Base-by-base conservation (phyloP, 2,888 invertebrate genomes). In the Drosophila ezoana region DNA sequence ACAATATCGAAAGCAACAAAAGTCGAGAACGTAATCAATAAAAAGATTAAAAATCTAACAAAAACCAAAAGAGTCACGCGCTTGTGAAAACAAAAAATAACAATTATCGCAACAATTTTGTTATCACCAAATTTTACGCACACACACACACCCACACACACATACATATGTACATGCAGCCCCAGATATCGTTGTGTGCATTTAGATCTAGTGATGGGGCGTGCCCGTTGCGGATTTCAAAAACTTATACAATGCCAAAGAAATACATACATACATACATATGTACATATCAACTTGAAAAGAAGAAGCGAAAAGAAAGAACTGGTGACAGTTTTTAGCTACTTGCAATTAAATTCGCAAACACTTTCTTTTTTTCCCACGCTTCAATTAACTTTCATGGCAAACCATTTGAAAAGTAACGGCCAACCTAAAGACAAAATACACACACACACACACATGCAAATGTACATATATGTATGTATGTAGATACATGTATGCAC, bases 341-440 rank as follows among this genome's bases (percentile, higher is more conserved):
- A 71, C 58, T 80, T 72, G 49, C 58, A 61, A 68, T 75, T 70
- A 62, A 66, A 70, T 81, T 67, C 47, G 67, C 63, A 71, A 67
- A 68, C 71, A 76, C 85, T 82, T 87, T 87, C 87, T 87, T 72
- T 72, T 84, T 84, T 82, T 82, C 82, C 82, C 82, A 82, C 85
- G 85, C 87, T 71, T 76, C 56, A 48, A 68, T 65, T 64, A 58
- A 65, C 56, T 70, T 64, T 67, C 66, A 70, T 58, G 59, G 61
- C 35, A 20, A 59, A 48, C 61, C 40, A 47, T 56, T 69, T 62
- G 13, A 79, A 68, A 75, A 59, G 61, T 75, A 72, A 68, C 57
- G 67, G 76, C 62, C 62, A 62, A 78, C 69, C 64, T 59, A 38
- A 35, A 58, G 49, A 28, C 47, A 35, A 10, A 37, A 48, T 13